Evolutionary conservation across 2,888 invertebrate species (phyloP), one percentile per base, ranked within the genome.

Genomic region (Ochropleura plecta): DNA sequence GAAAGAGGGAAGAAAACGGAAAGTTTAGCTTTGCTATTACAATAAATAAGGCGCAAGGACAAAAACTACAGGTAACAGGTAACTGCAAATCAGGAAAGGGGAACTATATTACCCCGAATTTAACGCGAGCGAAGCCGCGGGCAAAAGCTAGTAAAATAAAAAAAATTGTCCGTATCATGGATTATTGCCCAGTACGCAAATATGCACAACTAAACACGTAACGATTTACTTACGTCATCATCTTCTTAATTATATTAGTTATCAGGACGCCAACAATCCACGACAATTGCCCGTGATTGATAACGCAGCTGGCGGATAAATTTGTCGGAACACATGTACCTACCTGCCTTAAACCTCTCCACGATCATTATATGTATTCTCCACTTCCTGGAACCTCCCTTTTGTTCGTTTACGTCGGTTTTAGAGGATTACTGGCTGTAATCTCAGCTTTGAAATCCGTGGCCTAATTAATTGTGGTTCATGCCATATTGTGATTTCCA

Each of bases 231-330:
- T 55, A 70, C 70, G 62, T 76, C 76, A 70, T 62, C n/a, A 30
- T 20, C 42, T 62, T 66, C 60, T 66, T 70, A 70, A 79, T 79
- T 81, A 76, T 66, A 76, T 76, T 62, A 57, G 76, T 48, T 81
- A 70, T 63, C 57, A 63, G 49, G 75, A 75, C 55, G 57, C 66
- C 30, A 48, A 60, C 60, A 44, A 62, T 66, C 69, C 48, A 70
- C 70, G 79, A 81, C 77, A 67, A 79, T 81, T 76, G 69, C n/a
- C 44, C 76, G 77, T 76, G 77, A 70, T 79, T 79, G 77, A 81
- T 79, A 69, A 76, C 49, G 55, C 42, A n/a, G 48, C 70, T 63
- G 55, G 49, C 49, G 49, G 62, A 74, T 74, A 74, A 66, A 74
- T 66, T 65, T 66, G 49, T 46, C 42, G 51, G 76, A 62, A 69